Conservation (phyloP, 2,888 invertebrate genomes). For the Deroplatys truncata region DNA sequence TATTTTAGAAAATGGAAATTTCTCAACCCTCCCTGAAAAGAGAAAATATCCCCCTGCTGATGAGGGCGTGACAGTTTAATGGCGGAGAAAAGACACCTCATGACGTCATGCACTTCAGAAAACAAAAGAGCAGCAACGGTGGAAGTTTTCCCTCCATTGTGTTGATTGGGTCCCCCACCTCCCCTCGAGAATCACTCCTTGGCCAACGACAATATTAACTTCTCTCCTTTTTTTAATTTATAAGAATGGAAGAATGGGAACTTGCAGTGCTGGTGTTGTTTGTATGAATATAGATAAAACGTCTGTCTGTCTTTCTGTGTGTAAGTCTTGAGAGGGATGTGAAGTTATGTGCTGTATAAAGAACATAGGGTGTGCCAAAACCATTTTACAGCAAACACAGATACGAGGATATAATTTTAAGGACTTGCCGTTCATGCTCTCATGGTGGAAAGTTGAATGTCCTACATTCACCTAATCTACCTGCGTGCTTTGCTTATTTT, state of each 20-base stretch:
- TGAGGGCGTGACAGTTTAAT: slow-evolving; percentile 16
- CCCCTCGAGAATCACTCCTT: not conserved
- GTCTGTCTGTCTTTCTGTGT: not conserved
- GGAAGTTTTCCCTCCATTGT: not conserved
- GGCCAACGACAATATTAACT: not conserved
- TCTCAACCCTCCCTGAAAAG: not conserved
- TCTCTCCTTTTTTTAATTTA: not conserved
- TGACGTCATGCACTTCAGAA: slow-evolving; percentile 3
- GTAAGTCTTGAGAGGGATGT: not conserved
- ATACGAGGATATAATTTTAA: too few relatives aligned
- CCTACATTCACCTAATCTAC: too few relatives aligned
- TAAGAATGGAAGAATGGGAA: not conserved
- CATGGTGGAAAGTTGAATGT: too few relatives aligned
- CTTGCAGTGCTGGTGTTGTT: not conserved
- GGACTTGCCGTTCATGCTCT: too few relatives aligned
- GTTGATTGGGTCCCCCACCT: not conserved
- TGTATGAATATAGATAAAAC: not conserved
- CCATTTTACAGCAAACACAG: too few relatives aligned
- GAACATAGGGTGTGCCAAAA: not conserved
- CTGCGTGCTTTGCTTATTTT: too few relatives aligned
- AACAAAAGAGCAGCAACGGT: slow-evolving; percentile 1
- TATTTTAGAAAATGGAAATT: slow-evolving; percentile 17
- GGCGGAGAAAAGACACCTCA: slow-evolving; percentile 8
- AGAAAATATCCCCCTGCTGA: not conserved
- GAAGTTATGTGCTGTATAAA: not conserved